These are phyloP conservation scores for Drosophila mercatorum DNA, from an alignment of 2,888 invertebrate genomes.

Conservation along the genomic window DNA sequence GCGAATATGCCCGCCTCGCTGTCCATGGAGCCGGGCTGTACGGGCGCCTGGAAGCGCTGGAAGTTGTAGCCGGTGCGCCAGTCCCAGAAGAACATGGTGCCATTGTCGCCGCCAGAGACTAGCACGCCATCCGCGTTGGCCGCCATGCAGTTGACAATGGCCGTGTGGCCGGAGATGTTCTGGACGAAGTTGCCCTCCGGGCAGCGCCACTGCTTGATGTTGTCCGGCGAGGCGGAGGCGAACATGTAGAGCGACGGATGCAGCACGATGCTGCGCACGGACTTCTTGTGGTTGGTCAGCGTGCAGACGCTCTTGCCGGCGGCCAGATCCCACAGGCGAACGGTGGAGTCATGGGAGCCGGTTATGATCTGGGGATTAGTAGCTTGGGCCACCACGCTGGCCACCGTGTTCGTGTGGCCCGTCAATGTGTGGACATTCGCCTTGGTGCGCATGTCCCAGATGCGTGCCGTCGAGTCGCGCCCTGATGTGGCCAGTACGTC, in stretches of 20 bases:
- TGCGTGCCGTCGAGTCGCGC: slow-evolving; percentile 97
- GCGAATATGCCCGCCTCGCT: slow-evolving; percentile 99
- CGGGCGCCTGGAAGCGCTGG: slow-evolving; percentile 95
- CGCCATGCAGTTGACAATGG: slow-evolving; percentile 98
- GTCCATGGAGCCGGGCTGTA: slow-evolving; percentile 99
- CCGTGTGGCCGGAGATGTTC: slow-evolving; percentile 98
- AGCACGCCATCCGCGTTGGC: slow-evolving; percentile 97
- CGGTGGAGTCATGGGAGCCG: slow-evolving; percentile 97
- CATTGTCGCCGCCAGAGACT: slow-evolving; percentile 99
- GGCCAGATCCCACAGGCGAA: slow-evolving; percentile 98
- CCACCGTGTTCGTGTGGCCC: slow-evolving; percentile 99
- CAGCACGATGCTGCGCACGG: slow-evolving; percentile 91
- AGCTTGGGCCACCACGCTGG: slow-evolving; percentile 96
- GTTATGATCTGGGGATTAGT: slow-evolving; percentile 97
- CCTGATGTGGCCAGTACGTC: slow-evolving; percentile 98
- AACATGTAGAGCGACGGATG: slow-evolving; percentile 95
- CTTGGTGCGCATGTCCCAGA: slow-evolving; percentile 99
- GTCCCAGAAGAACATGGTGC: slow-evolving; percentile 98
- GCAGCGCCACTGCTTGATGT: slow-evolving; percentile 99
- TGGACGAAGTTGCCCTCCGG: slow-evolving; percentile 99
- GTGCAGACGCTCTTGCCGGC: slow-evolving; percentile 97
- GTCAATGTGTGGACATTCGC: slow-evolving; percentile 98
- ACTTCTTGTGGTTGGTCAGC: slow-evolving; percentile 99
- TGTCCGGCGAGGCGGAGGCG: slow-evolving; percentile 98
- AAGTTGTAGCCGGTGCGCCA: slow-evolving; percentile 99